Base-by-base conservation (phyloP, 2,888 invertebrate genomes). In the Sacculina carcini region DNA sequence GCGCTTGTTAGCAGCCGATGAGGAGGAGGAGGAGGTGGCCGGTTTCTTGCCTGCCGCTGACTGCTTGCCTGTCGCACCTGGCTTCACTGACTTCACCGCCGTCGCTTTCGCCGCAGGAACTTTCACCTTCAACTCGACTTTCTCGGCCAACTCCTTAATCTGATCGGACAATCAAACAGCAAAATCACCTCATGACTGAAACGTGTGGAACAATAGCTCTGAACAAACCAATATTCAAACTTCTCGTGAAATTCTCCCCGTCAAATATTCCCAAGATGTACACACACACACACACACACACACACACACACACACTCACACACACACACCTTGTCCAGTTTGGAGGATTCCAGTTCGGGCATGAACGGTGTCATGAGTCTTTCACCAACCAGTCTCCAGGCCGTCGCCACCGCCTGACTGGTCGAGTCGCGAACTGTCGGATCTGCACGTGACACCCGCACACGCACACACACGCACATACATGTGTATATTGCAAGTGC, bases 301-400 rank as follows among this genome's bases (percentile, higher is more conserved):
- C 16, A n/a, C 32, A 3, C 3, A n/a, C 5, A 32, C 32, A 32
- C 14, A 12, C 4, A 14, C 32, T 3, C 14, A 16, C 16, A 10
- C 24, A 40, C 31, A 50, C 51, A 55, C 58, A 74, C 74, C 69
- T 92, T 96, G 44, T 77, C 74, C 74, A 90, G 79, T 67, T 94
- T 96, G 29, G 90, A 67, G 39, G 76, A 74, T 63, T 98, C 96
- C 1, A 96, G 66, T 63, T 94, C 94, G 1, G 76, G 75, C 23
- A 94, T 71, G 62, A 86, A 84, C 0, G 86, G 82, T 44, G 73
- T 73, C 53, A 96, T 77, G 36, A 77, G 75, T 65, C 89, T 90
- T 62, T 96, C 94, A 2, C 92, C 84, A 12, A 94, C 81, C 5
- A 92, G 73, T 66, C 90, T 92, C 70, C 89, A 79, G 1, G 87